phyloP scores from a whole-genome alignment of 2,888 invertebrate species.

The Odontomyia ornata region DNA sequence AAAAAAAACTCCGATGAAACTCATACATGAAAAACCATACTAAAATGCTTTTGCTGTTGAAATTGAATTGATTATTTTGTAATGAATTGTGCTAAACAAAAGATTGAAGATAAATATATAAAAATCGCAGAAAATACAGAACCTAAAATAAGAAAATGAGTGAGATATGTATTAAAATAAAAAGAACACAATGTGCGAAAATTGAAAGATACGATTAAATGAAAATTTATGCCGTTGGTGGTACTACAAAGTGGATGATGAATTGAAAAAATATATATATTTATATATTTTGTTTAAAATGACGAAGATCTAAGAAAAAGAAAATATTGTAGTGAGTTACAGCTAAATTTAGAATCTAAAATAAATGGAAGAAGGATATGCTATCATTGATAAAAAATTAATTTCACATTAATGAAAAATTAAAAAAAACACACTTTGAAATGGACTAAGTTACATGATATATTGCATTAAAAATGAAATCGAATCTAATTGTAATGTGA shows the following conservation, averaged over 20 bases:
- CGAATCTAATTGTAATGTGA: not conserved
- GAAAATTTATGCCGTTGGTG: slow-evolving; percentile 9
- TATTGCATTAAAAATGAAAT: not conserved
- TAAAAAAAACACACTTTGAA: not conserved
- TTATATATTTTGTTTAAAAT: slow-evolving; percentile 32
- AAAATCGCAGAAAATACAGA: not conserved
- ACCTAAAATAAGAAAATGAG: slow-evolving; percentile 27
- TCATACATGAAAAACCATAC: not conserved
- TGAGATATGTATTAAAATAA: slow-evolving; percentile 22
- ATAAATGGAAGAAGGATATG: not conserved
- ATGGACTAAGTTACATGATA: not conserved
- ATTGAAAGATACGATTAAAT: not conserved
- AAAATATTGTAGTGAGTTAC: slow-evolving; percentile 25
- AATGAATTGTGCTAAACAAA: not conserved
- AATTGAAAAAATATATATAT: not conserved
- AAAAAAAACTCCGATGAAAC: not conserved
- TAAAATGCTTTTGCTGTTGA: slow-evolving; percentile 28
- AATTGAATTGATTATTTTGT: slow-evolving; percentile 27
- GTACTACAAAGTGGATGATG: not conserved
- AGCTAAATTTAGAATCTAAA: slow-evolving; percentile 3
- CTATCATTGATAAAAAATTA: not conserved
- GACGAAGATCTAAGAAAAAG: not conserved
- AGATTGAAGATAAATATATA: not conserved
- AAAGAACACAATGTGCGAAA: not conserved
- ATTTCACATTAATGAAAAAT: not conserved